A percentile compares a stretch with the other conserved stretches of the same genome.
Evolutionary conservation across 2,797 vertebrate genomes (phyloP).

Genomic region (Discoglossus pictus): DNA sequence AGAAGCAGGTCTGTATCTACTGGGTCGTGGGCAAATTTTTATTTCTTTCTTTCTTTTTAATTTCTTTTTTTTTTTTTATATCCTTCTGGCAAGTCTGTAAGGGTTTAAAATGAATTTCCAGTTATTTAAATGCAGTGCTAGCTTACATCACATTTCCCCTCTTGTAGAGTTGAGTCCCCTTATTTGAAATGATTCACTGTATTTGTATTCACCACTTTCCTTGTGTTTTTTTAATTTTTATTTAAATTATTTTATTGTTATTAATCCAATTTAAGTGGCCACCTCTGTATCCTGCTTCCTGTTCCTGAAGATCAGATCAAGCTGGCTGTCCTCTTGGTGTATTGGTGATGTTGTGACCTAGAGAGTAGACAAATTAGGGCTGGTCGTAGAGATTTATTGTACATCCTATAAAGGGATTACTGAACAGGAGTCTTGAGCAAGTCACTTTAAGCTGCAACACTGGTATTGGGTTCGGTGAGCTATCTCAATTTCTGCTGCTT

Average conservation of each 20-base stretch:
- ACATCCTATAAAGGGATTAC: constrained; percentile 27
- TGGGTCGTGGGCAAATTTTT: constrained; percentile 9
- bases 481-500: constrained; percentile 41
- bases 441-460: constrained; percentile 8
- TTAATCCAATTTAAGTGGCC: constrained; percentile 7
- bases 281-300: constrained; percentile 3
- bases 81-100: constrained; percentile 1
- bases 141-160: constrained; percentile 26
- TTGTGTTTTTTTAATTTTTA: constrained; percentile 23
- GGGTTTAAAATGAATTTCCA: neutral
- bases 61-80: no score
- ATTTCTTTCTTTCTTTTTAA: no score
- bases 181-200: constrained; percentile 26
- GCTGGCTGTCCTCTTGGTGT: constrained; percentile 1
- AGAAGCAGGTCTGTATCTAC: constrained; percentile 24
- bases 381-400: neutral
- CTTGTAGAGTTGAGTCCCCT: constrained; percentile 9
- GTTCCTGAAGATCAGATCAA: constrained; percentile 12
- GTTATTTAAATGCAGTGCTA: constrained; percentile 2
- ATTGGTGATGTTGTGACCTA: neutral
- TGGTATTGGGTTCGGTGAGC: constrained; percentile 18
- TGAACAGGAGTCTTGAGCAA: constrained; percentile 17
- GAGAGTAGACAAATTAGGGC: neutral
- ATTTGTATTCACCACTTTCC: constrained; percentile 15
- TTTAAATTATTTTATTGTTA: constrained; percentile 33